A percentile compares a stretch with the other conserved stretches of the same genome.
Evolutionary conservation across 2,797 vertebrate genomes (phyloP).

Genomic region (Alcedo quadribrachys): DNA sequence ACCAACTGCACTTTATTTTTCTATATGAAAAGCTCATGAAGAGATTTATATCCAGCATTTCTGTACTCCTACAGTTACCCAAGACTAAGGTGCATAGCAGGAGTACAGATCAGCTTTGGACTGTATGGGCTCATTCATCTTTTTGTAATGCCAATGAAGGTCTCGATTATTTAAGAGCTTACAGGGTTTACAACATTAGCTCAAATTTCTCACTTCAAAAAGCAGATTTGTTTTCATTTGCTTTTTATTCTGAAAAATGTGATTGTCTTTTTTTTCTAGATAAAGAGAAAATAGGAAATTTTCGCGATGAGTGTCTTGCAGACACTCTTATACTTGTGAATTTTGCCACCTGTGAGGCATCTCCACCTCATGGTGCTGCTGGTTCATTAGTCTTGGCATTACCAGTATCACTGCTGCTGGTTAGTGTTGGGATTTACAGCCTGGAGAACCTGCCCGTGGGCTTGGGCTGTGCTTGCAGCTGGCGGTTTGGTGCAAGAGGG

Average conservation of each 20-base stretch:
- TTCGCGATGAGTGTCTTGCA: neutral
- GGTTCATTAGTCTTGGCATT: fast-evolving
- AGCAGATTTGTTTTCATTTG: neutral
- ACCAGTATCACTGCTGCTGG: neutral
- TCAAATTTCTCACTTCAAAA: neutral
- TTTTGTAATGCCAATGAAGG: neutral
- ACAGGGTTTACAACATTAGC: neutral
- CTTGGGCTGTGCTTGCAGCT: fast-evolving
- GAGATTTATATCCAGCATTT: neutral
- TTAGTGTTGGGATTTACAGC: fast-evolving
- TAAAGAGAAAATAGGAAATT: neutral
- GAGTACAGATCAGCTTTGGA: neutral
- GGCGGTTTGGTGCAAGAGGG: neutral
- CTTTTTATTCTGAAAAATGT: neutral
- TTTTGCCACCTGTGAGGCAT: neutral
- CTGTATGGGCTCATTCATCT: neutral
- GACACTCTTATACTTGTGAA: neutral
- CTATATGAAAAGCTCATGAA: neutral
- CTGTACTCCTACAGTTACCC: neutral
- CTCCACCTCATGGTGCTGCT: neutral
- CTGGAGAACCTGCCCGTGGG: neutral
- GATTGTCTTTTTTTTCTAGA: neutral
- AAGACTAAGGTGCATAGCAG: neutral
- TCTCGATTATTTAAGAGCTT: neutral
- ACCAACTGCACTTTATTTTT: neutral